Conservation (phyloP, 2,113 vertebrate species). For the Pungitius pungitius region DNA sequence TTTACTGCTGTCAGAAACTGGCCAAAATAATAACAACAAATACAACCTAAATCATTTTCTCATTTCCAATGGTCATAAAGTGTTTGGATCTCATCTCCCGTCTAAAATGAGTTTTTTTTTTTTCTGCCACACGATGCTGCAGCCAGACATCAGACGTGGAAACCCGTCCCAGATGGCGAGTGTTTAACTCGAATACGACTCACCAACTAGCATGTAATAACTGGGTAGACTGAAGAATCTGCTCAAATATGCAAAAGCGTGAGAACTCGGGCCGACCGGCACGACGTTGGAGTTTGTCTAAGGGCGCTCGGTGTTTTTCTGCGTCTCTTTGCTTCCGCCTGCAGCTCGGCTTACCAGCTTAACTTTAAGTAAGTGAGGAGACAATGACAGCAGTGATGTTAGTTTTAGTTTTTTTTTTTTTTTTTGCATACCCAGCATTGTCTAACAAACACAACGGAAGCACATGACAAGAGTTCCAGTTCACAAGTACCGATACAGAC, state of each 20-base stretch:
- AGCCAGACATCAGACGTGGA: slow-evolving; percentile 42
- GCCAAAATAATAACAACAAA: slow-evolving; percentile 11
- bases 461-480: slow-evolving; percentile 38
- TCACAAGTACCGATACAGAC: slow-evolving; percentile 44
- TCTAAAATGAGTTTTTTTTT: too few species aligned
- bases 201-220: slow-evolving; percentile 27
- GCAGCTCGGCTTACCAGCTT: neutral
- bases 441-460: slow-evolving; percentile 20
- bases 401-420: slow-evolving; percentile 5
- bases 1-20: slow-evolving; percentile 30
- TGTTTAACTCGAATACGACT: slow-evolving; percentile 26
- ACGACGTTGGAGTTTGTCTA: slow-evolving; percentile 9
- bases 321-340: slow-evolving; percentile 6
- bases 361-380: slow-evolving; percentile 13
- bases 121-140: slow-evolving; percentile 35
- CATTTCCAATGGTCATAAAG: neutral
- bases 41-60: neutral
- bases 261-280: slow-evolving; percentile 6
- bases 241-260: slow-evolving; percentile 31
- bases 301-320: slow-evolving; percentile 9
- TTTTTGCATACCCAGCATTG: slow-evolving; percentile 28
- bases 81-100: too few species aligned
- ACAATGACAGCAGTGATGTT: slow-evolving; percentile 16
- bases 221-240: slow-evolving; percentile 12
- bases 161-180: slow-evolving; percentile 53